Evolutionary conservation across 2,888 invertebrate species (phyloP), one percentile per base, ranked within the genome.

Genomic region (Caradrina kadenii): DNA sequence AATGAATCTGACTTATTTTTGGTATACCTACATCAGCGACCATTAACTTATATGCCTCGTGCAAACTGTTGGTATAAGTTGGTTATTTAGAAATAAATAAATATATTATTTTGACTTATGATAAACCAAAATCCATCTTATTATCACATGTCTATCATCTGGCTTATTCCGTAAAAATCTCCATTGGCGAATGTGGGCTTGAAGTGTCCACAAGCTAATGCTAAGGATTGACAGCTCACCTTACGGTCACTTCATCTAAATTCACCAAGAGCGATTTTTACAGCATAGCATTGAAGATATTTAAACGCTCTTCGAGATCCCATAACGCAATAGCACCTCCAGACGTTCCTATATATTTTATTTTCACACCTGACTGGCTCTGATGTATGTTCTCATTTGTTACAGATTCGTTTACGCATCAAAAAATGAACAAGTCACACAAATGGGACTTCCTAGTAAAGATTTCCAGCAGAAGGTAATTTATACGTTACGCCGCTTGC

Each of bases 361-460:
- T 79, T 81, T 75, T 82, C 67, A 69, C 79, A 74, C 79, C 69
- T 78, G 77, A 82, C 81, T 87, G 75, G 74, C 22, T 85, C 69
- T 85, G 67, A 87, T 77, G 69, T 70, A 73, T 78, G 62, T 84
- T 87, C 64, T 88, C 81, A 84, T 88, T 94, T 93, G 93, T 94
- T 94, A 81, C 93, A 94, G 94, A 89, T 90, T 86, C 67, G 78
- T 83, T 83, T 86, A 81, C 84, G 80, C 84, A 79, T 81, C 86
- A 77, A 89, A 93, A 89, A 90, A 93, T 93, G 93, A 93, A 88
- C 87, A 90, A 87, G 85, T 81, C 87, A 86, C 89, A 88, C 83
- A 90, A 91, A 91, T 93, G 91, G 91, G 84, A 88, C 76, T 88
- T 89, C 80, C 86, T 89, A 78, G 87, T 89, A 85, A 90, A 89